Evolutionary conservation across 2,113 vertebrate genomes (phyloP).

Genomic region (Cygnus buccinator): DNA sequence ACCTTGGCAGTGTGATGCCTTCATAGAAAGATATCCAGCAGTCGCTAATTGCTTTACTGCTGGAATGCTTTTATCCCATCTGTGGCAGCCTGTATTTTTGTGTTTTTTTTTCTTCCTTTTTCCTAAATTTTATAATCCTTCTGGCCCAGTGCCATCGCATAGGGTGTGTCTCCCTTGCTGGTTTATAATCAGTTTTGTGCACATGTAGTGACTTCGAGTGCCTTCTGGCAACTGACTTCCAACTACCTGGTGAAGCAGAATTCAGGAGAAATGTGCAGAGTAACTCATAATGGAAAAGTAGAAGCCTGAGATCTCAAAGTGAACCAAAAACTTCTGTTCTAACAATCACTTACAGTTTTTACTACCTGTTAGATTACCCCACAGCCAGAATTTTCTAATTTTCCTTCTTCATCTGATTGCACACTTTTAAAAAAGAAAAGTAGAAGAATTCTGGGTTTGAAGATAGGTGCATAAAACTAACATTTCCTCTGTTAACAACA

Average conservation of each 20-base stretch:
- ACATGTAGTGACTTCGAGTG: background rate
- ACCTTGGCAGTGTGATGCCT: fast-evolving
- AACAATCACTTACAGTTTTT: background rate
- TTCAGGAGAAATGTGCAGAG: background rate
- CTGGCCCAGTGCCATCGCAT: background rate
- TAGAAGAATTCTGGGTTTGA: background rate
- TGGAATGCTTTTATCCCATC: background rate
- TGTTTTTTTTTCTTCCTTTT: background rate
- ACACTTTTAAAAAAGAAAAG: background rate
- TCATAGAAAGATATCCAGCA: background rate
- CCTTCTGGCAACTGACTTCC: background rate
- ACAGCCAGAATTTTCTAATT: background rate
- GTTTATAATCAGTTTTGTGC: background rate
- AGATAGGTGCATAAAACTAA: background rate
- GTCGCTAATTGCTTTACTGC: background rate
- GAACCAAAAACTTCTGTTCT: background rate
- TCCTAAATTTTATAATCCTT: background rate
- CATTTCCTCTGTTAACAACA: background rate
- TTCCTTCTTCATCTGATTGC: background rate
- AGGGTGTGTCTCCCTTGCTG: background rate
- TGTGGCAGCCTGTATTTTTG: background rate
- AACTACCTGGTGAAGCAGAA: fast-evolving
- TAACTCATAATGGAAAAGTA: background rate
- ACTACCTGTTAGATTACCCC: background rate
- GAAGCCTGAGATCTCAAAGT: background rate